Evolutionary conservation across 1,140 invertebrate species (phyloP).

Genomic region (Dryas iulia): DNA sequence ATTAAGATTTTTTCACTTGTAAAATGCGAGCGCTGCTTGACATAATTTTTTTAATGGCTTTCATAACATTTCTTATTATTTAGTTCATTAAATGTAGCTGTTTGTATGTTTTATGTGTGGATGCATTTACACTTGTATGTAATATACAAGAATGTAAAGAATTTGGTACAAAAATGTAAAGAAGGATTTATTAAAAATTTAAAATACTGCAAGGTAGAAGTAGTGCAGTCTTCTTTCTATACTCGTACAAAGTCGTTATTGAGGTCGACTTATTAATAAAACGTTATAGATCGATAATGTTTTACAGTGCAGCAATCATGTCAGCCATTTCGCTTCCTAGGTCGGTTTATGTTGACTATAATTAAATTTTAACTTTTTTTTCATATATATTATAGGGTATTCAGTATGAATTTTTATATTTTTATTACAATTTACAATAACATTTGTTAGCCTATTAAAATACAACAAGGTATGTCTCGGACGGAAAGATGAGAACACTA

Average conservation of each 20-base stretch:
- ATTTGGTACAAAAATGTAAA: background rate
- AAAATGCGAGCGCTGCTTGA: background rate
- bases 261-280: conserved; percentile 3
- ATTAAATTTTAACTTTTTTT: background rate
- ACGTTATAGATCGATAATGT: background rate
- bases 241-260: conserved; percentile 1
- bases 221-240: background rate
- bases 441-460: too few species aligned
- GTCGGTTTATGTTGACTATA: background rate
- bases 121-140: background rate
- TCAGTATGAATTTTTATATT: too few species aligned
- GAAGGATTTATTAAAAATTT: background rate
- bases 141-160: too few species aligned
- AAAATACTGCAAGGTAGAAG: background rate
- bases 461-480: too few species aligned
- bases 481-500: too few species aligned
- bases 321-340: background rate
- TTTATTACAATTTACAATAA: too few species aligned
- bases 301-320: background rate
- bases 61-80: background rate
- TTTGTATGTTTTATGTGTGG: background rate
- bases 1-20: background rate
- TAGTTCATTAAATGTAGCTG: background rate
- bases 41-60: background rate
- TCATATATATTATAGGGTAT: background rate